Evolutionary conservation across 1,140 invertebrate genomes (phyloP), one percentile per base, ranked within the genome.

Genomic region (Megalonaias nervosa): DNA sequence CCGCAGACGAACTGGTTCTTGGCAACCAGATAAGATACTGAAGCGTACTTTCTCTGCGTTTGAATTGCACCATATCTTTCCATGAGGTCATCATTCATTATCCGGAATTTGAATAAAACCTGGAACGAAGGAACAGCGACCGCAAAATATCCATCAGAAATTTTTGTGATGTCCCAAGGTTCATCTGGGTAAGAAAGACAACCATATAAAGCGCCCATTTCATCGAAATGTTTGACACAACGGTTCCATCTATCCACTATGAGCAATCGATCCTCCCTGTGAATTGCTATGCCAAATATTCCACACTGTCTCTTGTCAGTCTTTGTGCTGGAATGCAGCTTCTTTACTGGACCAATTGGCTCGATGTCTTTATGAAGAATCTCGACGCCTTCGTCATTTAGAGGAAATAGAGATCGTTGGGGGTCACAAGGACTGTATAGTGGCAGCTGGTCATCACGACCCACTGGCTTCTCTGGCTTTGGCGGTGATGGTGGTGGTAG

Each of bases 171-270:
- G 48, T 78, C 76, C 76, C 76, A 78, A 15, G 76, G 76, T 62
- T 78, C 76, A 21, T 78, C 76, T 15, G 64, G 64, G 66, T 73
- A 78, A 57, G 74, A 73, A 2, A 78, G 31, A 16, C 71, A 66
- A 57, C 76, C 76, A 38, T 61, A 72, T 0, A 67, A 78, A n/a
- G 31, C 71, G 19, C 76, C 76, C 1, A n/a, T 21, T 14, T 31
- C 17, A 55, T 60, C 69, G 60, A 78, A 78, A 69, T 78, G 74
- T 64, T 78, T 78, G 26, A 78, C 62, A 21, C 74, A 73, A 19
- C 67, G 66, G 67, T 78, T 78, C 76, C 76, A 78, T 59, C 76
- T 59, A 48, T 78, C 76, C 56, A 78, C 65, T 16, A 78, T 56
- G n/a, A 78, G 64, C 38, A 78, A 78, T 61, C 55, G 23, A 58